Evolutionary conservation across 1,140 invertebrate species (phyloP).

Genomic region (Drosophila simulans): DNA sequence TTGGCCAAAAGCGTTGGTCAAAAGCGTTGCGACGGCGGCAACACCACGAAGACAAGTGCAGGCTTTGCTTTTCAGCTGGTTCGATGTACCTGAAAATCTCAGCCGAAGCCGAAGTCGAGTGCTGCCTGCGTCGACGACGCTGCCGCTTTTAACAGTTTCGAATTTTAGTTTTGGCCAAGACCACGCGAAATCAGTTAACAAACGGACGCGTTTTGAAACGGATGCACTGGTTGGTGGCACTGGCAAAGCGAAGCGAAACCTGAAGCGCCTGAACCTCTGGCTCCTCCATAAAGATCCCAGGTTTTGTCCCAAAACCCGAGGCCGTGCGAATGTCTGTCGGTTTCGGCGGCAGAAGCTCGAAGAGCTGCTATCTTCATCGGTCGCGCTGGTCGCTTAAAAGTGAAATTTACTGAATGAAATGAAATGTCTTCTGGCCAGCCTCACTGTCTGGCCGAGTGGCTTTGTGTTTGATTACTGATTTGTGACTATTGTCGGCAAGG

Average conservation of each 20-base stretch:
- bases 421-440: constrained; percentile 62
- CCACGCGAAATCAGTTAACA: constrained; percentile 84
- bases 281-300: constrained; percentile 47
- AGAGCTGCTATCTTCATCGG: constrained; percentile 50
- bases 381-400: constrained; percentile 69
- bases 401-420: constrained; percentile 83
- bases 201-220: constrained; percentile 83
- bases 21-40: constrained; percentile 20
- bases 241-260: constrained; percentile 16
- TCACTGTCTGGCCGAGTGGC: constrained; percentile 42
- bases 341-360: constrained; percentile 45
- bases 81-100: constrained; percentile 65
- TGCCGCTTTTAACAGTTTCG: constrained; percentile 65
- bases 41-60: constrained; percentile 61
- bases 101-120: constrained; percentile 12
- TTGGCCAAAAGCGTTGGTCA: constrained; percentile 45
- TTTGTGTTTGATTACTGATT: constrained; percentile 55
- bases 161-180: constrained; percentile 75
- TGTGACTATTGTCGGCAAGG: constrained; percentile 55
- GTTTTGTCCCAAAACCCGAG: constrained; percentile 16
- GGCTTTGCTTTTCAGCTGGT: constrained; percentile 54
- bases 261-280: constrained; percentile 12
- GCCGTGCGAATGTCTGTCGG: constrained; percentile 66
- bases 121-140: constrained; percentile 25
- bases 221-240: constrained; percentile 50